Evolutionary conservation across 2,113 vertebrate species (phyloP).

Genomic region (Eolophus roseicapilla): DNA sequence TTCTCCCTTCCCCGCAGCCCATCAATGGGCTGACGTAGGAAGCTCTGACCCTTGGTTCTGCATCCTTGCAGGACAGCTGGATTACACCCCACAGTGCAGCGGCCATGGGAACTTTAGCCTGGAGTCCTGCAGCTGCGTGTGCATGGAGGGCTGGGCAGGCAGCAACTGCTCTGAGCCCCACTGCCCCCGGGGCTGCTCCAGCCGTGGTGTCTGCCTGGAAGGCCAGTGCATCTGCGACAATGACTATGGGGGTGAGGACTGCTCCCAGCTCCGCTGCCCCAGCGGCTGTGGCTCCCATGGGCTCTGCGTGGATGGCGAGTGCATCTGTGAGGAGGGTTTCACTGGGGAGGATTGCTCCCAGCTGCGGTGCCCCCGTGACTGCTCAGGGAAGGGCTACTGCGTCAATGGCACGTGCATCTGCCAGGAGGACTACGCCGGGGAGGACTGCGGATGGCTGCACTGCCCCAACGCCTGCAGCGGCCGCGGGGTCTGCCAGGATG

Average conservation of each 20-base stretch:
- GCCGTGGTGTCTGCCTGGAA: slow-evolving; percentile 88
- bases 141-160: slow-evolving; percentile 91
- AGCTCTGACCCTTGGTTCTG: slow-evolving; percentile 29
- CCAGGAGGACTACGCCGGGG: slow-evolving; percentile 84
- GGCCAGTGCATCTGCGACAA: slow-evolving; percentile 93
- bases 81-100: slow-evolving; percentile 88
- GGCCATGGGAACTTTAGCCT: slow-evolving; percentile 94
- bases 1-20: background rate
- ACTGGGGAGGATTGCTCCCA: slow-evolving; percentile 87
- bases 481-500: slow-evolving; percentile 85
- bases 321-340: slow-evolving; percentile 91
- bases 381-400: slow-evolving; percentile 88
- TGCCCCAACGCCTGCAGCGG: slow-evolving; percentile 91
- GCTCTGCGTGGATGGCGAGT: slow-evolving; percentile 91
- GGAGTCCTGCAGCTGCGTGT: slow-evolving; percentile 91
- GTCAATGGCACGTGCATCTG: slow-evolving; percentile 89
- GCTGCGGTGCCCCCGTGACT: slow-evolving; percentile 89
- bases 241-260: slow-evolving; percentile 90
- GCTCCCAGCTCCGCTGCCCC: slow-evolving; percentile 87
- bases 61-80: slow-evolving; percentile 83
- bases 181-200: slow-evolving; percentile 90
- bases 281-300: slow-evolving; percentile 88
- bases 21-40: background rate
- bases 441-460: slow-evolving; percentile 85
- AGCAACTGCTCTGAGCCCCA: slow-evolving; percentile 92